These are phyloP conservation scores for Amphiura filiformis DNA, from an alignment of 35 echinoderm and acorn worm genomes.

Conservation along the genomic window DNA sequence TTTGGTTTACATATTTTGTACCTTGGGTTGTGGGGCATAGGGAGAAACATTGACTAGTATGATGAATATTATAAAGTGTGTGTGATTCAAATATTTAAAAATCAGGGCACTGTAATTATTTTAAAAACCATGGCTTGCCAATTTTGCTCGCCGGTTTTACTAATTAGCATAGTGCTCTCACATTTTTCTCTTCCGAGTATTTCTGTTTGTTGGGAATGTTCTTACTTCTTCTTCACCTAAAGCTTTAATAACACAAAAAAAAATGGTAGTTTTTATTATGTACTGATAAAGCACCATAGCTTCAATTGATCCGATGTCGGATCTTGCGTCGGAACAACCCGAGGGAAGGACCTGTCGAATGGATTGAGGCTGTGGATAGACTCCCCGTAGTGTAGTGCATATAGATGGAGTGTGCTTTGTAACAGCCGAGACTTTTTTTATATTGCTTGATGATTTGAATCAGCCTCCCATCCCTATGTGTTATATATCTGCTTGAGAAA, in stretches of 20 bases:
- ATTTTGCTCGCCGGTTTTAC: background rate
- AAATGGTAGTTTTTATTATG: background rate
- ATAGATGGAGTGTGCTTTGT: too few species aligned
- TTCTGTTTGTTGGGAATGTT: constrained; percentile 1
- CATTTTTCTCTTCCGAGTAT: background rate
- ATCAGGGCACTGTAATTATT: background rate
- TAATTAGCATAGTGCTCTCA: background rate
- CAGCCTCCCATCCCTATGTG: too few species aligned
- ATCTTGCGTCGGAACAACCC: too few species aligned
- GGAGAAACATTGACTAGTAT: background rate
- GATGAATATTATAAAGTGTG: constrained; percentile 7
- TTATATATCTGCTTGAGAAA: too few species aligned
- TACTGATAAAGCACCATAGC: background rate
- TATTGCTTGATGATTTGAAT: too few species aligned
- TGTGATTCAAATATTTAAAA: background rate
- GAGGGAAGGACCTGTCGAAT: too few species aligned
- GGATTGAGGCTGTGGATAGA: too few species aligned
- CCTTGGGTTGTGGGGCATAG: too few species aligned
- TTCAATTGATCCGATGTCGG: background rate
- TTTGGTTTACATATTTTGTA: too few species aligned
- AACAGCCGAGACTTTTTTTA: too few species aligned
- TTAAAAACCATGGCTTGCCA: background rate
- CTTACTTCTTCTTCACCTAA: background rate
- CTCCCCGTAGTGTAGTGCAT: too few species aligned
- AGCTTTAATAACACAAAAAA: background rate